Base-by-base conservation (phyloP, 2,797 vertebrate genomes). In the Crocodylus rhombifer region DNA sequence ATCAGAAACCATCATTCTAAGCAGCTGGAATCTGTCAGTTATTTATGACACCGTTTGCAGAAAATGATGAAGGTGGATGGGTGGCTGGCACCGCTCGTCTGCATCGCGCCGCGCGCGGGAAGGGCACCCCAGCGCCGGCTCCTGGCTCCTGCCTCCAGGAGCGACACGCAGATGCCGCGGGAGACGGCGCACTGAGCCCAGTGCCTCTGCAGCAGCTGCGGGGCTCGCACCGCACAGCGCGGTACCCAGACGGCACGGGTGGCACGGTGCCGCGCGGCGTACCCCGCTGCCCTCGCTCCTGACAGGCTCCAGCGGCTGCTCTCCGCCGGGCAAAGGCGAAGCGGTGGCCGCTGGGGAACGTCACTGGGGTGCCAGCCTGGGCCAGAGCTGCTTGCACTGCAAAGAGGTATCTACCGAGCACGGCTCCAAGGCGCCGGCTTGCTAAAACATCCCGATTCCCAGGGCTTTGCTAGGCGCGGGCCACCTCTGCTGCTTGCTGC, bases 21-120 rank as follows among this genome's bases (percentile, higher is more conserved):
- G 97, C 98, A 98, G 98, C 98, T 98, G 98, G 97, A 96, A 97
- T 94, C 97, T 97, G 96, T 97, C 98, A 98, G 96, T 96, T 97
- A 96, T 96, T 97, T 96, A 96, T 84, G 64, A 95, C 6, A 56
- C 96, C 0, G 13, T 82, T 96, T 1, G 51, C 89, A 64, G 80
- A 56, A 60, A 86, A 67, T 14, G 11, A 65, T 77, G 95, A 88
- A 90, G 89, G 88, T 92, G 75, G 90, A 87, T 93, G 95, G 90
- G 93, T 87, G 89, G 91, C 77, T 93, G 95, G 80, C 42, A 30
- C 64, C 91, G 23, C 88, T 81, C 2, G 26, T 77, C 80, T 82
- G 91, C 80, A 80, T 89, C 56, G 88, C 76, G 79, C 95, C 42
- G 75, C n/a, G 2, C 71, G 76, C 79, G 67, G 83, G 36, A 18